Base-by-base conservation (phyloP, 1,140 invertebrate genomes). In the Oryctes rhinoceros region DNA sequence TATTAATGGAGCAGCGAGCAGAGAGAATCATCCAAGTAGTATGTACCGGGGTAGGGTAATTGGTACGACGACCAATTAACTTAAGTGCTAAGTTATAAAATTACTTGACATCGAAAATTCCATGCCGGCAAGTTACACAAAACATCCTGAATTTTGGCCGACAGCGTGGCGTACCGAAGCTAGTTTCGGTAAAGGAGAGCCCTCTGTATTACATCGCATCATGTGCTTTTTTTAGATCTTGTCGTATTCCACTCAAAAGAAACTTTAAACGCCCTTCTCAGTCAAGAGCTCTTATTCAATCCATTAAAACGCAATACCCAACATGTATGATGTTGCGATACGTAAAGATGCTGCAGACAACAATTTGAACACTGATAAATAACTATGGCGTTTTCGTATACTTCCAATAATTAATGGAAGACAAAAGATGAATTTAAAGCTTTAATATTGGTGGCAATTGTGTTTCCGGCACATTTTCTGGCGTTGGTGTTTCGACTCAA, bases 81-180 rank as follows among this genome's bases (percentile, higher is more conserved):
- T 71, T 71, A 71, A 71, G 65, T 71, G 65, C 65, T 71, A 71
- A 71, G 65, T 71, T 71, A 71, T 71, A 71, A 71, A 71, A 71
- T 71, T 71, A 71, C 65, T 71, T 71, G 65, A 71, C 65, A 71
- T 71, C 65, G 65, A 71, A 71, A 71, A 71, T 71, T 71, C 35
- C 65, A 71, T 71, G 24, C 65, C 65, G 13, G 20, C 65, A 71
- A 71, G 24, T 71, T 71, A 71, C 65, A 71, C 65, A 71, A 71
- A 71, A 71, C 65, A 71, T 71, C 24, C 35, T 13, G 65, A 71
- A 71, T 71, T 71, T 71, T 71, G 37, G 65, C 35, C 20, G 65
- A 71, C 65, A 71, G 65, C 53, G 3, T 6, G 5, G 53, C 53
- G 24, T 30, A 18, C 18, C 53, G 15, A 59, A 59, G 13, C 18